Evolutionary conservation across 2,113 vertebrate genomes (phyloP).

Genomic region (Callochromis pleurospilus): DNA sequence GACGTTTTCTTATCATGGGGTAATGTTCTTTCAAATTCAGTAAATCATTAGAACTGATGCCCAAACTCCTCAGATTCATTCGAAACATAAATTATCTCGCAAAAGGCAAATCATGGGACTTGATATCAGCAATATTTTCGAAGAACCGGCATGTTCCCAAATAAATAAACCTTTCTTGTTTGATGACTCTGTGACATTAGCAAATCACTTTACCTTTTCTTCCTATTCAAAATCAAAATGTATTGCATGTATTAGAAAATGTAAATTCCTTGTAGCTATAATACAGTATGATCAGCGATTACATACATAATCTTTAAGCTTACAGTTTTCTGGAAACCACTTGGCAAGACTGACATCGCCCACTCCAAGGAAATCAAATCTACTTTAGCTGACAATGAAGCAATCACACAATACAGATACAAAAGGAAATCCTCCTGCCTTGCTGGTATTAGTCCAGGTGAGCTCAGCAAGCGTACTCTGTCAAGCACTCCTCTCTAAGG

Average conservation of each 20-base stretch:
- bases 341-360: not conserved
- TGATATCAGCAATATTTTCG: not conserved
- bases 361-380: conserved; percentile 11
- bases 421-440: conserved; percentile 1
- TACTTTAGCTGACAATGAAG: not conserved
- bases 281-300: not conserved
- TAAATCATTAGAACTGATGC: not conserved
- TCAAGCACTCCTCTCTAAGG: not conserved
- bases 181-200: not conserved
- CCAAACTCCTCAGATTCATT: not conserved
- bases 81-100: not conserved
- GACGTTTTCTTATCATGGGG: accelerated
- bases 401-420: not conserved
- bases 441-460: not conserved
- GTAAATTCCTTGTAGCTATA: not conserved
- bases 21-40: not conserved
- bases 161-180: not conserved
- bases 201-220: not conserved
- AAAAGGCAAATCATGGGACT: not conserved
- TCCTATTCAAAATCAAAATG: not conserved
- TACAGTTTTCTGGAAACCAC: not conserved
- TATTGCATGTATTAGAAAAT: not conserved
- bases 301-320: conserved; percentile 3
- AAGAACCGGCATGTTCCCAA: not conserved
- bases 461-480: not conserved